A percentile compares a stretch with the other conserved stretches of the same genome.
Conservation (phyloP, 1,140 invertebrate genomes). For the Aphis craccivora region DNA sequence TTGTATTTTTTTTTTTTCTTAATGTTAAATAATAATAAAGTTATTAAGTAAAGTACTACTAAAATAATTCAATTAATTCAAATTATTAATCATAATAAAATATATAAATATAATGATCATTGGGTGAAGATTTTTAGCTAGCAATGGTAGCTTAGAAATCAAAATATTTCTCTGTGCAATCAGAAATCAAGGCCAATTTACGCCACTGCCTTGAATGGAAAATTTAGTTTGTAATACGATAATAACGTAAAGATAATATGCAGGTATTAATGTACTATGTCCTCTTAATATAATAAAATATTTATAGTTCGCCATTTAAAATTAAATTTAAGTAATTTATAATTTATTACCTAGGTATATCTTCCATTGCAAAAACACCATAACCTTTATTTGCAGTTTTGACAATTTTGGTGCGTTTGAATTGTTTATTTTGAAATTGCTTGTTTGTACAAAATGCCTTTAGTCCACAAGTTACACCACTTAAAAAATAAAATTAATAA, state of each 20-base stretch:
- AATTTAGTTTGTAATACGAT: not conserved
- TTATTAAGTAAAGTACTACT: too few relatives aligned
- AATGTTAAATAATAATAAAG: too few relatives aligned
- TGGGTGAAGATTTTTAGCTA: too few relatives aligned
- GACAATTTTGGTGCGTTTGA: conserved; percentile 86
- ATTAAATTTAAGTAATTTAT: not conserved
- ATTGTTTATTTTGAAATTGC: conserved; percentile 88
- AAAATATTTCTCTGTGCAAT: too few relatives aligned
- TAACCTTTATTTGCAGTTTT: conserved; percentile 93
- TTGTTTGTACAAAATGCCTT: conserved; percentile 91
- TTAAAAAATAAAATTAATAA: conserved; percentile 65
- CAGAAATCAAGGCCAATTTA: too few relatives aligned
- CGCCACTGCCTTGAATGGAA: not conserved
- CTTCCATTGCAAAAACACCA: conserved; percentile 81
- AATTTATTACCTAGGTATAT: conserved; percentile 74
- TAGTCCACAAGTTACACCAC: conserved; percentile 87
- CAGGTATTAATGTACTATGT: not conserved
- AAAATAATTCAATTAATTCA: too few relatives aligned
- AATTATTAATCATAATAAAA: too few relatives aligned
- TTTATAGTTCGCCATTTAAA: not conserved
- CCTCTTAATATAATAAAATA: not conserved
- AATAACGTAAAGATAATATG: not conserved
- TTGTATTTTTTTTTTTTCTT: too few relatives aligned
- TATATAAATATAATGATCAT: too few relatives aligned
- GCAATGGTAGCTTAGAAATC: too few relatives aligned